Evolutionary conservation across 2,888 invertebrate genomes (phyloP).

Genomic region (Chaitophorus viminalis): DNA sequence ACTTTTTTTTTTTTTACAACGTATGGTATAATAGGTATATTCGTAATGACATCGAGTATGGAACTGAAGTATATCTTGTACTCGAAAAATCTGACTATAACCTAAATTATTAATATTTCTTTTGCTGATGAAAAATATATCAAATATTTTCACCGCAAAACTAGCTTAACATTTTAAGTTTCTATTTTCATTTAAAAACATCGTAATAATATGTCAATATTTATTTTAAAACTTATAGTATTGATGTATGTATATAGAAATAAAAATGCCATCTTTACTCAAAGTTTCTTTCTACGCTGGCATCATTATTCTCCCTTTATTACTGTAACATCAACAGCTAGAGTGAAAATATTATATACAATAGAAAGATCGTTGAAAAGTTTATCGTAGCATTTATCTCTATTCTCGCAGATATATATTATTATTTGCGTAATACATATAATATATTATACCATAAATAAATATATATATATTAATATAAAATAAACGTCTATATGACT

Average conservation of each 20-base stretch:
- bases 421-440: background rate
- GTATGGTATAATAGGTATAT: background rate
- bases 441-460: too few relatives aligned
- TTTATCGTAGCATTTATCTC: constrained; percentile 30
- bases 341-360: constrained; percentile 19
- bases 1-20: constrained; percentile 28
- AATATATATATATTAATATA: background rate
- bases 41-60: background rate
- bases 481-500: background rate
- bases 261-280: constrained; percentile 12
- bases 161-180: background rate
- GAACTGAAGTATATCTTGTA: background rate
- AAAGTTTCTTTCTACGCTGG: background rate
- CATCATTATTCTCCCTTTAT: constrained; percentile 46
- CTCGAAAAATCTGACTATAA: background rate
- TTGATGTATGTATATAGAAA: background rate
- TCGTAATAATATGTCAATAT: constrained; percentile 28
- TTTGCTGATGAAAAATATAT: background rate
- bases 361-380: constrained; percentile 22
- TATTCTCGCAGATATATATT: background rate
- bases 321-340: constrained; percentile 27
- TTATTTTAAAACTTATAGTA: background rate
- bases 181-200: background rate
- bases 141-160: background rate
- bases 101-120: background rate